Percentiles rank a stretch among this genome's conserved stretches.
These are phyloP conservation scores for Ormyrus thymus DNA, from an alignment of 2,888 invertebrate species.

Conservation along the genomic window DNA sequence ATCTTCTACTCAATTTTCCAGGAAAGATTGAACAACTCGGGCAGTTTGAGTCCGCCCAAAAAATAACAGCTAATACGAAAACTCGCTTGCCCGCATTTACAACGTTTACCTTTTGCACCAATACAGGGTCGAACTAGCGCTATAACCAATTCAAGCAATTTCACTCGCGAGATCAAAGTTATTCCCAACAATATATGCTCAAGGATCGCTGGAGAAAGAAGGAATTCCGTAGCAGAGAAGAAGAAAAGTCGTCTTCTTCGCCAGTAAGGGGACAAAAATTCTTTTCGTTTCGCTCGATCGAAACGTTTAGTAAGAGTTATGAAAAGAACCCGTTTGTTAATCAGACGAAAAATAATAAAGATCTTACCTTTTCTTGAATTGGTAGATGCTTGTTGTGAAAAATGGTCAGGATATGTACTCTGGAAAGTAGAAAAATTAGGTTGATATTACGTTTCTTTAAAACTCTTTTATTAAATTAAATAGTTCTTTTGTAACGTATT, in stretches of 20 bases:
- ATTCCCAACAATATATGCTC: slow-evolving; percentile 6
- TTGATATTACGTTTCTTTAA: no score
- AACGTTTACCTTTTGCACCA: slow-evolving; percentile 26
- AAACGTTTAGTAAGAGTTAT: not conserved
- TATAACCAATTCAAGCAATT: not conserved
- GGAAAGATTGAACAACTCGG: no score
- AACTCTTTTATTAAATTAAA: no score
- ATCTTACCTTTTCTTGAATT: no score
- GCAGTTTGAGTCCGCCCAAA: no score
- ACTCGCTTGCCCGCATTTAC: not conserved
- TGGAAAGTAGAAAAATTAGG: no score
- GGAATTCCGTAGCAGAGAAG: not conserved
- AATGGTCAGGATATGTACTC: no score
- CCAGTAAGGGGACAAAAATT: slow-evolving; percentile 18
- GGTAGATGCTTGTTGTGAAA: no score
- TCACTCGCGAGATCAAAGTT: slow-evolving; percentile 34
- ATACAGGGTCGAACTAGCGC: no score
- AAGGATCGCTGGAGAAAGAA: not conserved
- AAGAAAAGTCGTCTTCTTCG: not conserved
- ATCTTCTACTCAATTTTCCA: no score
- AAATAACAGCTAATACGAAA: no score
- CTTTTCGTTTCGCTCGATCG: slow-evolving; percentile 31
- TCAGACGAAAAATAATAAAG: slow-evolving; percentile 39
- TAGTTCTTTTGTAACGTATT: no score
- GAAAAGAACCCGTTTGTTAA: slow-evolving; percentile 23